A percentile compares a stretch with the other conserved stretches of the same genome.
These are phyloP conservation scores for Eupsittula cactorum DNA, from an alignment of 2,113 vertebrate species.

Conservation along the genomic window DNA sequence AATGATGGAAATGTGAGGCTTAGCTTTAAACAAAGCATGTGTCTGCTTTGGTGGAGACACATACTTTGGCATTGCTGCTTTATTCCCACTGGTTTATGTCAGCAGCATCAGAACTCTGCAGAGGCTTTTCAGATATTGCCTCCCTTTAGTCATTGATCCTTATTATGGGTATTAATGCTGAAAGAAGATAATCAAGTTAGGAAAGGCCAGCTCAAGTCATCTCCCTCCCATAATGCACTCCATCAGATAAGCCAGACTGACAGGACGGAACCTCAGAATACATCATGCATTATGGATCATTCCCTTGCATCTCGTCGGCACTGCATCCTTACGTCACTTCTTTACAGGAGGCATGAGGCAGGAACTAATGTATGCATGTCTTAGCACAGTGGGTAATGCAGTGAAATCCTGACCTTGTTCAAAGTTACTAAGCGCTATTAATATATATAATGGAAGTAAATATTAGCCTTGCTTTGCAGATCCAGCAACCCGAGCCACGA, in stretches of 20 bases:
- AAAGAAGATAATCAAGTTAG: not conserved
- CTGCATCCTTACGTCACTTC: constrained; percentile 51
- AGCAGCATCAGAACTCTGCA: not conserved
- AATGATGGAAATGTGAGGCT: not conserved
- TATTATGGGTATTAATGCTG: not conserved
- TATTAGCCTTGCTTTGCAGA: constrained; percentile 39
- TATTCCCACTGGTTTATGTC: not conserved
- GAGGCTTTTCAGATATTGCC: not conserved
- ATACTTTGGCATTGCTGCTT: not conserved
- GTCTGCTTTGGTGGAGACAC: not conserved
- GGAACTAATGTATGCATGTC: constrained; percentile 46
- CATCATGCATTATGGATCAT: not conserved
- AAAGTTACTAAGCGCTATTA: constrained; percentile 67
- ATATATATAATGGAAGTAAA: constrained; percentile 60
- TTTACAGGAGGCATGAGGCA: constrained; percentile 19
- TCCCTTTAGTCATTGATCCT: not conserved
- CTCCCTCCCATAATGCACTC: not conserved
- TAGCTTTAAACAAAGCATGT: not conserved
- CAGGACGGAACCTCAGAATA: not conserved
- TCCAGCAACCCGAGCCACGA: not conserved
- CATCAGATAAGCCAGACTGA: not conserved
- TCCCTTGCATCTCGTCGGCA: not conserved
- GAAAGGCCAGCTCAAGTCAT: not conserved
- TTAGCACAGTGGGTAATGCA: constrained; percentile 48
- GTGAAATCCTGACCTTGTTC: constrained; percentile 53